These are phyloP conservation scores for Argyra leucocephala DNA, from an alignment of 2,888 invertebrate species.

Conservation along the genomic window DNA sequence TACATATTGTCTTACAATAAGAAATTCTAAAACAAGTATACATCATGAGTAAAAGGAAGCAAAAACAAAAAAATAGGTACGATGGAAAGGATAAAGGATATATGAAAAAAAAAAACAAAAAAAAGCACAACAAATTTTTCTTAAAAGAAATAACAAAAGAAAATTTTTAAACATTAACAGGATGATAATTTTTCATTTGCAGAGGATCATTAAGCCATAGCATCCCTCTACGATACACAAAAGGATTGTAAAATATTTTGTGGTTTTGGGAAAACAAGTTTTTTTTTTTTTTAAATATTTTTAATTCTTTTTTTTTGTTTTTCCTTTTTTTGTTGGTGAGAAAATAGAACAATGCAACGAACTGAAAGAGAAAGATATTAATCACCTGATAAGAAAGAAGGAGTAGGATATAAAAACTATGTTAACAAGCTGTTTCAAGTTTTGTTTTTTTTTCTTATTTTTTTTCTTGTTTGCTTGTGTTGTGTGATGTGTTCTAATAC, in stretches of 20 bases:
- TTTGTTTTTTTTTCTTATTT: too few species aligned
- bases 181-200: not conserved
- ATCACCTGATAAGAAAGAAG: not conserved
- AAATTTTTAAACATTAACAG: not conserved
- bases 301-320: too few species aligned
- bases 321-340: not conserved
- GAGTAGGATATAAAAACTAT: not conserved
- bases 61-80: too few species aligned
- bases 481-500: too few species aligned
- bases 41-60: too few species aligned
- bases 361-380: not conserved
- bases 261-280: too few species aligned
- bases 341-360: not conserved
- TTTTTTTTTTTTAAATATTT: too few species aligned
- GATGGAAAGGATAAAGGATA: too few species aligned
- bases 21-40: too few species aligned
- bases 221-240: not conserved
- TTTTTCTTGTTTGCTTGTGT: too few species aligned
- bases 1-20: too few species aligned
- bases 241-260: not conserved
- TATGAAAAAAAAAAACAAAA: not conserved
- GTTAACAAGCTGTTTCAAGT: not conserved
- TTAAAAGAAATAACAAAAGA: not conserved
- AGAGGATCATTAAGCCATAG: not conserved
- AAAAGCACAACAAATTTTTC: too few species aligned